Evolutionary conservation across 2,888 invertebrate genomes (phyloP), one percentile per base, ranked within the genome.

Genomic region (Nephrotoma appendiculata): DNA sequence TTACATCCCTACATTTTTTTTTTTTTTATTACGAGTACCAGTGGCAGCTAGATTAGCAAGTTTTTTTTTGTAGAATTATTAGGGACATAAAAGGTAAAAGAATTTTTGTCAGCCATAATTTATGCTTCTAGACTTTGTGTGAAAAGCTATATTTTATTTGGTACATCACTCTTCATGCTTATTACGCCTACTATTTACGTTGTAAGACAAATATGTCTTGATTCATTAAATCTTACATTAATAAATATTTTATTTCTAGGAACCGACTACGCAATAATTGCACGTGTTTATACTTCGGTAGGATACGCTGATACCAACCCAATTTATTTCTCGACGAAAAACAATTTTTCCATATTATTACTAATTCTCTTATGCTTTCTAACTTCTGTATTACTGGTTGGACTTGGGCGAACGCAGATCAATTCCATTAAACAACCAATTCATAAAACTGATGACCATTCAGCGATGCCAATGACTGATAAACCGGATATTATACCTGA

Each of bases 211-310:
- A 31, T 31, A 31, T 31, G 31, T 19, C 19, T 2, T 2, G 3
- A 1, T 31, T 2, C 31, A 31, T 31, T 31, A 31, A 31, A 31
- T 3, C 31, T 31, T 31, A 31, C 31, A 31, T 31, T 31, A 31
- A 31, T 31, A 31, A 31, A 31, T 31, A 31, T 31, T 31, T 31
- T 9, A 52, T 87, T 87, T 87, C 2, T 93, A 85, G 93, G 94
- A 86, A 94, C 94, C 0, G 91, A 92, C 48, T 96, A 96, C 90
- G 92, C 93, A 86, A 91, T 96, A 87, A 93, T 94, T 88, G 92
- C 96, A 88, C 92, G 96, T 86, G 94, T 95, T 2, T 95, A 94
- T 89, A 96, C 96, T 0, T 89, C 89, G 11, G 91, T 92, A 41
- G 94, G 93, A 7, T 94, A 92, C 88, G 91, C 92, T 87, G 94